Base-by-base conservation (phyloP, 1,140 invertebrate species). In the Pogonomyrmex barbatus region DNA sequence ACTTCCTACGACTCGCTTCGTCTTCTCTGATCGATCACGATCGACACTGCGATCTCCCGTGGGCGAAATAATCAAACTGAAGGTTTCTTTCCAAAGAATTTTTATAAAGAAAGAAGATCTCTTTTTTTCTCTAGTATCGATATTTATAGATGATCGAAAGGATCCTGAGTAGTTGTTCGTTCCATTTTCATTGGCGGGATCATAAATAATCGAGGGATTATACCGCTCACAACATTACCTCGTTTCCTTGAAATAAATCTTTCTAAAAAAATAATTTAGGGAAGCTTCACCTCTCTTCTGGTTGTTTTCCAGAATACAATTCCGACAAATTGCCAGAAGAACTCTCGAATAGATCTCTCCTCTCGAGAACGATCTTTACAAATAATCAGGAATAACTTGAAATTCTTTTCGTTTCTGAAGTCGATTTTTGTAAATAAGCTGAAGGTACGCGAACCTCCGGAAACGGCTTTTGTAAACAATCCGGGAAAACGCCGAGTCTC, bases 201-300 rank as follows among this genome's bases (percentile, higher is more conserved):
- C 39, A 54, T 56, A 81, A 81, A 70, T 70, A 81, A 81, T 81
- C 36, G 62, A 12, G 12, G 12, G n/a, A 81, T 54, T 79, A 81
- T 54, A n/a, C 47, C n/a, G 14, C 12, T 36, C 12, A 10, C 47
- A 9, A 52, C 6, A 73, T 60, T 14, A 62, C n/a, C 30, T 2
- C 0, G 10, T 36, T 83, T 75, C 30, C n/a, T 75, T 58, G 42
- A 36, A 75, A 75, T n/a, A 83, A 73, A 75, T 39, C 10, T 82
- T 47, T n/a, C n/a, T n/a, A n/a, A n/a, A n/a, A 45, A n/a, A 71
- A 58, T 67, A 81, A 58, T 82, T 42, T 30, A 39, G 12, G 33
- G 24, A 60, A 47, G 60, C 54, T 83, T 36, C 6, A 39, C 60
- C 67, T 71, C 47, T 58, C 45, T 65, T 8, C 17, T 50, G 30